These are phyloP conservation scores for Hippocampus barbouri DNA, from an alignment of 2,113 vertebrate species.

Conservation along the genomic window DNA sequence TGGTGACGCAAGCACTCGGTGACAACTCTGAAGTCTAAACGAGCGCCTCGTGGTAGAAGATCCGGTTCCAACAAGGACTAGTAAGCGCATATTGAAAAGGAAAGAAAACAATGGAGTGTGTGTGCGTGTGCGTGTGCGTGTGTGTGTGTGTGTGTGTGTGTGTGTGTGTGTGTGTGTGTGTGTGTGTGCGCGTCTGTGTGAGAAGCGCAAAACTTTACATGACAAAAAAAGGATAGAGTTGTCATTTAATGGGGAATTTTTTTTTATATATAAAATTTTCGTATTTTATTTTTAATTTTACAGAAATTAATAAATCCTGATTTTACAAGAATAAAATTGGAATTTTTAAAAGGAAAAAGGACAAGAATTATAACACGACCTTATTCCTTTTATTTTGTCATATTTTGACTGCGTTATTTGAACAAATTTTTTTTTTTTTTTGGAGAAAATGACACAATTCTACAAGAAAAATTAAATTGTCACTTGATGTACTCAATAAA, in stretches of 20 bases:
- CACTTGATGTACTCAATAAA: no score
- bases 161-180: no score
- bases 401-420: no score
- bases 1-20: constrained; percentile 63
- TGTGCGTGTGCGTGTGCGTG: no score
- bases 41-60: neutral
- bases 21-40: constrained; percentile 91
- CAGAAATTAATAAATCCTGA: neutral
- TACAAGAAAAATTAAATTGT: neutral
- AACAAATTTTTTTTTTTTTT: neutral
- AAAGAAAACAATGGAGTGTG: neutral
- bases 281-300: neutral
- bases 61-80: neutral
- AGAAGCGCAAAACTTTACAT: no score
- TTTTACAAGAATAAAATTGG: neutral
- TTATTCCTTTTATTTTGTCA: no score
- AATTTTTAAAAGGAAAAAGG: neutral
- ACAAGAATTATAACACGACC: neutral
- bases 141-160: no score
- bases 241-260: neutral
- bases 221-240: neutral
- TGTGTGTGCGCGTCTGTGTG: no score
- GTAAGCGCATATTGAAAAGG: neutral
- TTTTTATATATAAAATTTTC: neutral
- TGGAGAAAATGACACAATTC: neutral